Percentiles rank a stretch among this genome's conserved stretches.
Evolutionary conservation across 2,113 vertebrate species (phyloP).

Genomic region (Prolemur simus): DNA sequence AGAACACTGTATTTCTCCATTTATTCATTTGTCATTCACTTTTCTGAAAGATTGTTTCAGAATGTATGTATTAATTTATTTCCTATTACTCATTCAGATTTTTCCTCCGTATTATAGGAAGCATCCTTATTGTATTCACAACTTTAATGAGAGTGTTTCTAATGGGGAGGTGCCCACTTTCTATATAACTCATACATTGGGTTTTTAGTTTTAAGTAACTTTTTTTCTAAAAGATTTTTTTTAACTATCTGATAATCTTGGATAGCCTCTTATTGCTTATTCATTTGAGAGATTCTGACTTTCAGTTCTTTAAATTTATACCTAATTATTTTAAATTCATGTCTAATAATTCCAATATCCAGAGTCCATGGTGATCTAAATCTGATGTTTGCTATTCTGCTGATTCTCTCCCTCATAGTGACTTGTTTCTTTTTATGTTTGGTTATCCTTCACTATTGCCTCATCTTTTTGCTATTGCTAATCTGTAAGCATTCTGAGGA

Average conservation of each 20-base stretch:
- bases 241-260: background rate
- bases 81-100: background rate
- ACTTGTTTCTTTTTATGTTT: background rate
- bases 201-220: conserved; percentile 14
- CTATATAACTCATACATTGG: background rate
- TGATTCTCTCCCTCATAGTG: background rate
- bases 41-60: background rate
- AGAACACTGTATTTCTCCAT: background rate
- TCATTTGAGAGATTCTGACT: background rate
- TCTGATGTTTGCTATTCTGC: background rate
- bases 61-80: background rate
- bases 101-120: background rate
- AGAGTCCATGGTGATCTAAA: background rate
- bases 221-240: background rate
- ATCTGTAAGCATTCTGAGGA: background rate
- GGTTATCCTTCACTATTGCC: background rate
- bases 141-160: background rate
- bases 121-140: background rate
- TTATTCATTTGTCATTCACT: background rate
- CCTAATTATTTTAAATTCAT: background rate
- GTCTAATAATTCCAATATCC: background rate
- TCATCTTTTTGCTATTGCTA: background rate
- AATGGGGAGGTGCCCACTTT: background rate
- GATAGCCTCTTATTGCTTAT: background rate
- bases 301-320: background rate